Base-by-base conservation (phyloP, 2,797 vertebrate genomes). In the Miichthys miiuy region DNA sequence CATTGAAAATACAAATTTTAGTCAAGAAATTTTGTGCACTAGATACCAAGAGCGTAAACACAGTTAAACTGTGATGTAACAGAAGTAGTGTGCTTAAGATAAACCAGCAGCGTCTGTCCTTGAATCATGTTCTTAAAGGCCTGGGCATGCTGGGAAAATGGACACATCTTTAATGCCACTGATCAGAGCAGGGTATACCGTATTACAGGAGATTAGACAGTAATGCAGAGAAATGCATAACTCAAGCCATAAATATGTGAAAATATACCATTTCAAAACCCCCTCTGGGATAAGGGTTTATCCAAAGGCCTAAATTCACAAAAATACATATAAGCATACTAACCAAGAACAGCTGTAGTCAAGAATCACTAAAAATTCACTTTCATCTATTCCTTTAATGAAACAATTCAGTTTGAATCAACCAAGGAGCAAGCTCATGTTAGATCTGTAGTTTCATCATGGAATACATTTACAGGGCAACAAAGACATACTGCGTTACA, bases 151-250 rank as follows among this genome's bases (percentile, higher is more conserved):
- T 64, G 44, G 54, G 46, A 69, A 84, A 86, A 86, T 14, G n/a
- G 47, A 84, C 27, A 63, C 42, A 70, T 60, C 30, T 81, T 41
- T 81, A 89, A 86, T 78, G 65, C 54, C 64, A 25, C 56, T 77
- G 81, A 82, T 77, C 82, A 70, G 64, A 67, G 62, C 60, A 74
- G 52, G 50, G 63, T 71, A 81, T 77, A 77, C 52, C 7, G 64
- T 58, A 85, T 86, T 84, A 88, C 20, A 68, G 57, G 75, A 88
- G 88, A 92, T 90, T 90, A 89, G 12, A 50, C 47, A 60, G 52
- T 73, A 87, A 88, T 83, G 75, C 76, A 87, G 65, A 79, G 50
- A 85, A 69, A 85, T 42, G 58, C 66, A 85, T 57, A 52, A 75
- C 56, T 77, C 48, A 55, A 77, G 77, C 77, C n/a, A 1, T 81